Conservation (phyloP, 2,888 invertebrate genomes). For the Podotricha telesiphe region DNA sequence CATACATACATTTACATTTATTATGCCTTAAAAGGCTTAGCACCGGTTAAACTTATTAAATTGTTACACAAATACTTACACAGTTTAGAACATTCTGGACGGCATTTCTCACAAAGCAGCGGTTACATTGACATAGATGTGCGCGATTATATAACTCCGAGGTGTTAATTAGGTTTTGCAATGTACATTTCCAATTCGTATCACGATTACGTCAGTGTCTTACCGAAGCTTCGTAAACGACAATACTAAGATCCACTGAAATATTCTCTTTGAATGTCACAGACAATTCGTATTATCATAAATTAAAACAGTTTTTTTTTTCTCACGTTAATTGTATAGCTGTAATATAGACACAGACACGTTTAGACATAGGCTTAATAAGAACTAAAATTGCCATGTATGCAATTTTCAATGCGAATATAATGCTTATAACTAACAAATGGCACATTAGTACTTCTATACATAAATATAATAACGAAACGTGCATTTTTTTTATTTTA, state of each 20-base stretch:
- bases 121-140: conserved; percentile 76
- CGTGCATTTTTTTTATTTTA: neutral
- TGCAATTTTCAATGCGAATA: neutral
- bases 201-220: conserved; percentile 45
- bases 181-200: conserved; percentile 46
- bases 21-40: neutral
- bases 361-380: conserved; percentile 1
- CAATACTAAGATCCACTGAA: conserved; percentile 36
- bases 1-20: neutral
- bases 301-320: conserved; percentile 12
- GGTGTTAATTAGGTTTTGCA: conserved; percentile 63
- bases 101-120: conserved; percentile 36
- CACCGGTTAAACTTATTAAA: conserved; percentile 14
- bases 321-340: conserved; percentile 2
- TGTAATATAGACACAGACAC: neutral
- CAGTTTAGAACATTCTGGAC: conserved; percentile 13
- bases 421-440: neutral
- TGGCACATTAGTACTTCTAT: neutral
- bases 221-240: conserved; percentile 37
- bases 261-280: conserved; percentile 29
- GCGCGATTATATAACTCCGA: conserved; percentile 68
- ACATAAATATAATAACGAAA: neutral
- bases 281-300: conserved; percentile 22
- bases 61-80: conserved; percentile 26
- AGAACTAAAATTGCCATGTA: neutral